A percentile compares a stretch with the other conserved stretches of the same genome.
Evolutionary conservation across 2,113 vertebrate species (phyloP).

Genomic region (Macrotis lagotis): DNA sequence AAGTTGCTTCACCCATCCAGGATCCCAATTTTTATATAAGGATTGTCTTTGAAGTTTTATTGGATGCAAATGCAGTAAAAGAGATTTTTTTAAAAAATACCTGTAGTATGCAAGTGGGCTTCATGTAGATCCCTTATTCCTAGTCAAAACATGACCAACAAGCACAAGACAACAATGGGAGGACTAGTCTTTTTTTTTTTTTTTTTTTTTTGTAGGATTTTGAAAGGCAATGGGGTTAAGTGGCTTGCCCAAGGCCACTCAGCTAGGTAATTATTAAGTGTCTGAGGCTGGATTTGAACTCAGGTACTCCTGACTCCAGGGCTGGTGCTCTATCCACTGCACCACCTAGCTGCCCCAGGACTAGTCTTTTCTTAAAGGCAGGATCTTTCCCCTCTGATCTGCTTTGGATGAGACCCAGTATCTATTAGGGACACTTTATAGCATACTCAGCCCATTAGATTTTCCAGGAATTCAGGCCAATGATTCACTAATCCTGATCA

Average conservation of each 20-base stretch:
- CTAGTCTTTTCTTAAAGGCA: neutral
- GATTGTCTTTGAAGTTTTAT: conserved; percentile 59
- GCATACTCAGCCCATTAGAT: neutral
- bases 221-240: too few relatives aligned
- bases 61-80: conserved; percentile 77
- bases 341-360: too few relatives aligned
- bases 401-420: neutral
- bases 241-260: too few relatives aligned
- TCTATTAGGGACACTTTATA: neutral
- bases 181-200: neutral
- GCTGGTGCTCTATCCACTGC: too few relatives aligned
- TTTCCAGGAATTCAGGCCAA: neutral
- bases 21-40: conserved; percentile 69
- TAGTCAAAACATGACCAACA: neutral
- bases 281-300: too few relatives aligned
- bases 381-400: neutral
- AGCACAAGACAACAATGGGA: neutral
- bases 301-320: too few relatives aligned
- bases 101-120: neutral
- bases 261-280: too few relatives aligned
- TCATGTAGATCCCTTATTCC: neutral
- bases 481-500: neutral
- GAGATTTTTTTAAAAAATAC: conserved; percentile 60
- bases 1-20: conserved; percentile 34
- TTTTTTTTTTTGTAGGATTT: too few relatives aligned